phyloP scores from a whole-genome alignment of 2,888 invertebrate species.

The Eilema depressum region DNA sequence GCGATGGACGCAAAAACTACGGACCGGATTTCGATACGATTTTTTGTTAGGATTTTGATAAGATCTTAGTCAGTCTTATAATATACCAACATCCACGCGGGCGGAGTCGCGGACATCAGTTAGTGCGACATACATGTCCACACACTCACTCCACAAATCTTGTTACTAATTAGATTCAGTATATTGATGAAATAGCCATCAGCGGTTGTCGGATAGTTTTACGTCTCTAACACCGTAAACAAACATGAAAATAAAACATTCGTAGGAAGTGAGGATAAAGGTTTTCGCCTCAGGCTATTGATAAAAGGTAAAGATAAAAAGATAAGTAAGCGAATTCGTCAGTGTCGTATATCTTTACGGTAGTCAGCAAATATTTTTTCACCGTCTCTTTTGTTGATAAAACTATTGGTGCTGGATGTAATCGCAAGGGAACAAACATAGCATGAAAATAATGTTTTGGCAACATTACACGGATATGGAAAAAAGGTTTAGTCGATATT shows the following conservation, averaged over 20 bases:
- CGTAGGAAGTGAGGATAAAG: not conserved
- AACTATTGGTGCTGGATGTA: conserved; percentile 70
- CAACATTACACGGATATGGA: conserved; percentile 55
- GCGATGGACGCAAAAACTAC: no score
- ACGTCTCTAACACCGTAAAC: not conserved
- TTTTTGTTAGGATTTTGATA: no score
- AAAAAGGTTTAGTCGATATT: conserved; percentile 20
- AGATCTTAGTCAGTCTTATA: no score
- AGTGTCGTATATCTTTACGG: conserved; percentile 24
- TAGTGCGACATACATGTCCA: no score
- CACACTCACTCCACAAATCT: no score
- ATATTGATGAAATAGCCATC: not conserved
- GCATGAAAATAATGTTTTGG: conserved; percentile 61
- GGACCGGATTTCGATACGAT: no score
- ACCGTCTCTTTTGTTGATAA: conserved; percentile 66
- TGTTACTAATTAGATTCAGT: not conserved
- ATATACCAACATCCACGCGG: no score
- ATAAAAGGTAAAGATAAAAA: conserved; percentile 23
- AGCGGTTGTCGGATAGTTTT: not conserved
- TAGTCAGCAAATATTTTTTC: conserved; percentile 54
- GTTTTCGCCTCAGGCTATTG: conserved; percentile 24
- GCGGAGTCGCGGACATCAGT: no score
- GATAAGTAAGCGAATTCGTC: conserved; percentile 37
- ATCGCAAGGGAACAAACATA: conserved; percentile 61
- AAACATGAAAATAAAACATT: not conserved